A percentile compares a stretch with the other conserved stretches of the same genome.
Conservation (phyloP, 1,140 invertebrate species). For the Polypedilum pembai region DNA sequence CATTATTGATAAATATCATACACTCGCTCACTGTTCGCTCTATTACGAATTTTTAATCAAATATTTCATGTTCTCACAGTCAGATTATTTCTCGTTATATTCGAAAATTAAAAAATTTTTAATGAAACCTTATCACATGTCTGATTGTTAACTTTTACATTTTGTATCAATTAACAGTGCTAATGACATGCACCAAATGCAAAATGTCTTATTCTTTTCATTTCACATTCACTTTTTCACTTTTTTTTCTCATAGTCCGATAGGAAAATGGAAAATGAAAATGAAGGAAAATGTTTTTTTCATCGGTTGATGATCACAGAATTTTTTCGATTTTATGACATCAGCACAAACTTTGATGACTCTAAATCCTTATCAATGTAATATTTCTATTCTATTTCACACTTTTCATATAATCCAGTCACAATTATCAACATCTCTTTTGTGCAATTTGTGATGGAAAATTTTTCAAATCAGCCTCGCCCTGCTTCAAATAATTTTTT, state of each 20-base stretch:
- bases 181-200: neutral
- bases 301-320: neutral
- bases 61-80: too few species aligned
- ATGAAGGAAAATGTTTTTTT: constrained; percentile 27
- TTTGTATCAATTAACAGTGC: neutral
- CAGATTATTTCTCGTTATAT: neutral
- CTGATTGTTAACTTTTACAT: neutral
- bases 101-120: neutral
- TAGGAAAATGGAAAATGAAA: neutral
- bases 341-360: neutral
- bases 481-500: neutral
- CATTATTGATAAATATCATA: too few species aligned
- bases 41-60: too few species aligned
- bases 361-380: neutral
- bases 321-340: constrained; percentile 20
- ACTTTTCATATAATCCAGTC: neutral
- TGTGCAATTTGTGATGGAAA: neutral
- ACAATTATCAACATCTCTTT: neutral
- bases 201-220: neutral
- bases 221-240: neutral
- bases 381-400: neutral
- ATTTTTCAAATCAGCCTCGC: neutral
- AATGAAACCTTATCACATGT: neutral
- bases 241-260: constrained; percentile 1
- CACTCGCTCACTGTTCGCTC: too few species aligned